Conservation (phyloP, 2,888 invertebrate species). For the Agrilus cyanescens region DNA sequence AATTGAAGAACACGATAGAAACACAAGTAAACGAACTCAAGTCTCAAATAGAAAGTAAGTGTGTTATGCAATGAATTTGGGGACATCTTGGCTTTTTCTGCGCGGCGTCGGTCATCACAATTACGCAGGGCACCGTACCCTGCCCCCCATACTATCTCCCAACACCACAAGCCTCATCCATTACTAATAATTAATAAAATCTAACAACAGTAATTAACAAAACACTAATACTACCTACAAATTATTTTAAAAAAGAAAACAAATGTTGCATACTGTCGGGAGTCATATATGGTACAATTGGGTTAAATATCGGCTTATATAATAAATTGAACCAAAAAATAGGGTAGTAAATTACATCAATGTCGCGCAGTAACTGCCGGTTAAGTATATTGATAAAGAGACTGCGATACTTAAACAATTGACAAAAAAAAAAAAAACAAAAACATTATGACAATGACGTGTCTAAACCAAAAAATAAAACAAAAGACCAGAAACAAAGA, state of each 20-base stretch:
- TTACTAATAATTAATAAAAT: too few species aligned
- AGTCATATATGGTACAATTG: too few species aligned
- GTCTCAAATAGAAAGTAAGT: conserved; percentile 92
- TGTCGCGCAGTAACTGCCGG: conserved; percentile 25
- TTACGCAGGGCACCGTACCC: too few species aligned
- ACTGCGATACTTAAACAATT: conserved; percentile 39
- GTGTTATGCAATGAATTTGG: conserved; percentile 80
- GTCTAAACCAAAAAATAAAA: not conserved
- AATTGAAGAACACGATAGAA: conserved; percentile 94
- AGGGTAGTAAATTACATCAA: too few species aligned
- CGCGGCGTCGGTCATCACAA: conserved; percentile 23
- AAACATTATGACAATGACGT: conserved; percentile 34
- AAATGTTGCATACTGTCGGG: too few species aligned
- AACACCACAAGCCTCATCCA: conserved; percentile 13
- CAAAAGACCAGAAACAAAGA: not conserved
- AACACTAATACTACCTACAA: too few species aligned
- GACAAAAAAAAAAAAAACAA: conserved; percentile 34
- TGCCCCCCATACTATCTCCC: conserved; percentile 5
- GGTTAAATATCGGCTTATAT: not conserved
- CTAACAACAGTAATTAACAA: too few species aligned
- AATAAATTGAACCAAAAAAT: not conserved
- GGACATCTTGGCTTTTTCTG: conserved; percentile 34
- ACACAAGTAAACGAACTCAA: conserved; percentile 94
- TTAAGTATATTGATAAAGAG: conserved; percentile 33
- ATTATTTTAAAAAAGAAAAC: too few species aligned